phyloP scores from a whole-genome alignment of 2,888 invertebrate genomes.

The Anticlea derivata region DNA sequence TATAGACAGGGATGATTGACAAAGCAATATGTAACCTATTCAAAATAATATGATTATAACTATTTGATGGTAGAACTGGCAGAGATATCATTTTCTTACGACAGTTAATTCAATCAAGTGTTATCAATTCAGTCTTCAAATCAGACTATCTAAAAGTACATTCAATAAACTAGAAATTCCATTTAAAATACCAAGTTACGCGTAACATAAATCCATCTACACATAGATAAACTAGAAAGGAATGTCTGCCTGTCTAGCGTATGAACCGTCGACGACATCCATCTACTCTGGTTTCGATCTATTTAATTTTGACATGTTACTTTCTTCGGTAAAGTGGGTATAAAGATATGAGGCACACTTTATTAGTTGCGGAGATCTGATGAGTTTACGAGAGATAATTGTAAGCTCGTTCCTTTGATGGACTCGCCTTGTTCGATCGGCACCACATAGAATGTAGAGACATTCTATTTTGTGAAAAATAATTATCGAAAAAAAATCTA shows the following conservation, averaged over 20 bases:
- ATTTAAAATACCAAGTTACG: conserved; percentile 4
- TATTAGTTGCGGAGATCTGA: background rate
- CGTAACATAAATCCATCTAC: conserved; percentile 21
- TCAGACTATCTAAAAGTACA: background rate
- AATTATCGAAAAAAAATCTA: no score
- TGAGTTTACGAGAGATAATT: conserved; percentile 12
- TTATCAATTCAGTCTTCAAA: background rate
- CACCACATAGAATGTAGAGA: no score
- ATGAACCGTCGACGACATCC: conserved; percentile 16
- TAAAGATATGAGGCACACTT: conserved; percentile 4
- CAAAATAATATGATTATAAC: no score
- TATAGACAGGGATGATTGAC: no score
- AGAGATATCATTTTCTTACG: no score
- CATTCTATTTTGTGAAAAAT: no score
- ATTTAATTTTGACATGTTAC: conserved; percentile 26
- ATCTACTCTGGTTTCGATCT: conserved; percentile 22
- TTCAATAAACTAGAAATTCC: conserved; percentile 10
- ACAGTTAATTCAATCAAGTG: no score
- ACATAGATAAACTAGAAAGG: conserved; percentile 24
- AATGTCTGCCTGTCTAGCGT: conserved; percentile 14
- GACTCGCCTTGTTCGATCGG: no score
- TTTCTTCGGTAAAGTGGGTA: conserved; percentile 21
- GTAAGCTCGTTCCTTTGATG: background rate
- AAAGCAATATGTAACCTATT: no score
- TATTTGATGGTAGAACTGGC: no score